Evolutionary conservation across 2,113 vertebrate species (phyloP).

Genomic region (Peromyscus californicus): DNA sequence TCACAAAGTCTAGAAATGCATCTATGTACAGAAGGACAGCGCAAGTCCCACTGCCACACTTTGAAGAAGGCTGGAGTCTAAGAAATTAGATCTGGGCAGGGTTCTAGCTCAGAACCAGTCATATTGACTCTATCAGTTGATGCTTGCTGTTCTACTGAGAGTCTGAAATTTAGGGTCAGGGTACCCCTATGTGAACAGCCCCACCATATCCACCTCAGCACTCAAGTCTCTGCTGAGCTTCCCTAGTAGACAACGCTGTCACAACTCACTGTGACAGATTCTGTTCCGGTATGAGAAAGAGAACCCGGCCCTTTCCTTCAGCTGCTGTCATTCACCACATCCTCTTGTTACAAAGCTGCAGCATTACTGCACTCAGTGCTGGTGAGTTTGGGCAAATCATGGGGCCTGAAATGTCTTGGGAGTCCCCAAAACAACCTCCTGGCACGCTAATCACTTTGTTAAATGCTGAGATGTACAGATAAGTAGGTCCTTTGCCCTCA

Average conservation of each 20-base stretch:
- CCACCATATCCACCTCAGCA: background rate
- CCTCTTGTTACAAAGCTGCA: background rate
- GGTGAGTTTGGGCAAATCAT: background rate
- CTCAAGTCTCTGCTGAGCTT: background rate
- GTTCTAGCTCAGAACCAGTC: background rate
- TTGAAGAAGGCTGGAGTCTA: slow-evolving; percentile 6
- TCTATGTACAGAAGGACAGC: background rate
- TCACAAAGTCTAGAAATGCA: slow-evolving; percentile 34
- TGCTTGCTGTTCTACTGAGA: background rate
- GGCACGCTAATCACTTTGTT: background rate
- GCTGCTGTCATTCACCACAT: background rate
- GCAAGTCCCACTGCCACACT: slow-evolving; percentile 14
- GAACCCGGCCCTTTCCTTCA: background rate
- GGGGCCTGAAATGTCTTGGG: background rate
- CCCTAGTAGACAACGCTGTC: background rate
- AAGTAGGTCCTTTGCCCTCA: slow-evolving; percentile 24
- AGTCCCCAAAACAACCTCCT: background rate
- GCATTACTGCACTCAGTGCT: background rate
- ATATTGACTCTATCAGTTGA: background rate
- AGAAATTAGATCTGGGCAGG: background rate
- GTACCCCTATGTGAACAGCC: background rate
- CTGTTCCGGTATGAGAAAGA: background rate
- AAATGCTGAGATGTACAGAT: slow-evolving; percentile 9
- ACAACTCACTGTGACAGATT: background rate
- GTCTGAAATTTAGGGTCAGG: background rate